Evolutionary conservation across 2,797 vertebrate genomes (phyloP).

Genomic region (Streptopelia turtur): DNA sequence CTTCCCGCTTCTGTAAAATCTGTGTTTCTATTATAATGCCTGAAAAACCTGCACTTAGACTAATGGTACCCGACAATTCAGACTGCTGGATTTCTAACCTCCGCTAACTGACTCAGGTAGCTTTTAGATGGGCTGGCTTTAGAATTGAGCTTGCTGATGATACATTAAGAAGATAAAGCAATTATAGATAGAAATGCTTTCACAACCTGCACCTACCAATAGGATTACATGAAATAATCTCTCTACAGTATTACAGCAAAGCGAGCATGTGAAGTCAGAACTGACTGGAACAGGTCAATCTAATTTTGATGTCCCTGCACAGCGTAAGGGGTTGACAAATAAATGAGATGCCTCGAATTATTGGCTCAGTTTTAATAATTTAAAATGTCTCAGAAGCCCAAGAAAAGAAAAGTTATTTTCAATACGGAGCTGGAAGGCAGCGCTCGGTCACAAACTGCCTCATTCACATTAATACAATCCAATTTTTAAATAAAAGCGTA

Average conservation of each 20-base stretch:
- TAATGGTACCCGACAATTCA: not conserved
- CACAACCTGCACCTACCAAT: not conserved
- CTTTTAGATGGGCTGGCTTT: not conserved
- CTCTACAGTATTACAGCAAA: not conserved
- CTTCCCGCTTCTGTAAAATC: not conserved
- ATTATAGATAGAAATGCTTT: not conserved
- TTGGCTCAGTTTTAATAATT: constrained; percentile 51
- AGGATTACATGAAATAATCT: not conserved
- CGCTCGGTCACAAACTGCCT: not conserved
- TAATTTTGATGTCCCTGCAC: not conserved
- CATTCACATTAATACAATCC: not conserved
- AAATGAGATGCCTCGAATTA: constrained; percentile 34
- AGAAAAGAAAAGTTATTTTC: constrained; percentile 10
- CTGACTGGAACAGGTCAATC: not conserved
- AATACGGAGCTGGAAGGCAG: constrained; percentile 8
- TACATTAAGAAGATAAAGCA: not conserved
- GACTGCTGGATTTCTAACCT: not conserved
- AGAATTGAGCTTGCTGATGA: not conserved
- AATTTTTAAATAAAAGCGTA: not conserved
- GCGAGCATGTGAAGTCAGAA: not conserved
- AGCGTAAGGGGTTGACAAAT: constrained; percentile 12
- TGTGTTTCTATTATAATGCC: not conserved
- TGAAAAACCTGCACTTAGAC: not conserved
- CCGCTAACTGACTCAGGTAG: not conserved
- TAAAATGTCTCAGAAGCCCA: not conserved